phyloP scores from a whole-genome alignment of 2,888 invertebrate species.

The Leucophenga montana region DNA sequence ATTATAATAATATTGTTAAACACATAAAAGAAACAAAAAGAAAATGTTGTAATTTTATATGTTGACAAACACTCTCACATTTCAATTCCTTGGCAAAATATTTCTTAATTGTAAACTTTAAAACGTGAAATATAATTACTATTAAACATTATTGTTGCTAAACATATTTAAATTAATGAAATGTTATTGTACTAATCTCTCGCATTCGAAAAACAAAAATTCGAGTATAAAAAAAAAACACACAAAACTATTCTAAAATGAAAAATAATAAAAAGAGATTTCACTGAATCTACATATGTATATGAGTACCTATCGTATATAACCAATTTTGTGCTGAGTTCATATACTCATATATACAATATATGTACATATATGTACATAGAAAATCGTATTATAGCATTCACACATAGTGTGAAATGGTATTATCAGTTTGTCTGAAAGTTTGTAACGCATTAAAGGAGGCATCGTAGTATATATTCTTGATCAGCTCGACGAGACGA shows the following conservation, averaged over 20 bases:
- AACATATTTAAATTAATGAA: conserved; percentile 30
- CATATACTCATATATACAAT: no score
- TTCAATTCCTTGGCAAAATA: conserved; percentile 53
- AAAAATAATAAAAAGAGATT: no score
- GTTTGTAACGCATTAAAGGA: no score
- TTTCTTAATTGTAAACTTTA: conserved; percentile 52
- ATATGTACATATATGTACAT: no score
- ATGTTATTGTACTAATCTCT: neutral
- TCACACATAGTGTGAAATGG: no score
- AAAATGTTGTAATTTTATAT: conserved; percentile 20
- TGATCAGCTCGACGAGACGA: no score
- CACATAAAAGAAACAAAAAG: neutral
- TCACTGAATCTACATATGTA: no score
- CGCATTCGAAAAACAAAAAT: conserved; percentile 1
- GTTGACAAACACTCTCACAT: conserved; percentile 33
- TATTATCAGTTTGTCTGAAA: no score
- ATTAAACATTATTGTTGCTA: conserved; percentile 49
- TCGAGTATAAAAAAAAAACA: neutral
- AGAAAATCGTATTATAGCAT: no score
- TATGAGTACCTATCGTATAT: no score
- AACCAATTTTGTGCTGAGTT: no score
- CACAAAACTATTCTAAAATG: neutral
- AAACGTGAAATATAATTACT: conserved; percentile 21
- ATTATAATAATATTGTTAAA: neutral
- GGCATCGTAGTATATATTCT: no score